Evolutionary conservation across 2,888 invertebrate genomes (phyloP).

Genomic region (Epinotia demarniana): DNA sequence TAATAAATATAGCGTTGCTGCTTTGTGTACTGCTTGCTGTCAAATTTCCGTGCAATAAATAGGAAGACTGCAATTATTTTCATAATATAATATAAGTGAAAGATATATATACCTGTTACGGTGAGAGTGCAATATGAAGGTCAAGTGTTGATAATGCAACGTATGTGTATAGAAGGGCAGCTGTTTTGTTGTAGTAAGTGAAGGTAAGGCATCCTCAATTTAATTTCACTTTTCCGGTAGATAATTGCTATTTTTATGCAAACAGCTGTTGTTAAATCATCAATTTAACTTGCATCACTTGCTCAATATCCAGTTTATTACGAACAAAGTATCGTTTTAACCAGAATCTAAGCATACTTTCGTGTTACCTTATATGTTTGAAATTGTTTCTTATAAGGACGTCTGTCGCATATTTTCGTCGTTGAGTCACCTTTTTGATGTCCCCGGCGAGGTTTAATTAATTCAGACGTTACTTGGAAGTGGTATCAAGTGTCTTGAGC

Average conservation of each 20-base stretch:
- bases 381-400: constrained; percentile 48
- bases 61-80: constrained; percentile 49
- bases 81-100: constrained; percentile 47
- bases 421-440: constrained; percentile 65
- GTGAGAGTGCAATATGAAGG: constrained; percentile 52
- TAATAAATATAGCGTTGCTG: constrained; percentile 60
- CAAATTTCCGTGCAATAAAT: constrained; percentile 52
- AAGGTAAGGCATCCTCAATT: constrained; percentile 40
- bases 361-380: constrained; percentile 21
- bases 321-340: constrained; percentile 9
- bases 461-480: constrained; percentile 50
- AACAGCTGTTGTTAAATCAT: constrained; percentile 43
- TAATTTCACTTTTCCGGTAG: constrained; percentile 44
- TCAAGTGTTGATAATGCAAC: constrained; percentile 47
- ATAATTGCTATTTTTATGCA: constrained; percentile 44
- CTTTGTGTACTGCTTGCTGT: constrained; percentile 54
- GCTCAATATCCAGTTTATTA: constrained; percentile 35
- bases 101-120: constrained; percentile 44
- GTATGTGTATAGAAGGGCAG: constrained; percentile 50
- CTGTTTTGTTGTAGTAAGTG: constrained; percentile 38
- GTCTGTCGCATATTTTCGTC: constrained; percentile 55
- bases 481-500: constrained; percentile 20
- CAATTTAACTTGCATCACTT: constrained; percentile 30
- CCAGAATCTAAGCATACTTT: constrained; percentile 29
- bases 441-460: constrained; percentile 57